phyloP scores from a whole-genome alignment of 1,140 invertebrate species.

The Orius laevigatus region DNA sequence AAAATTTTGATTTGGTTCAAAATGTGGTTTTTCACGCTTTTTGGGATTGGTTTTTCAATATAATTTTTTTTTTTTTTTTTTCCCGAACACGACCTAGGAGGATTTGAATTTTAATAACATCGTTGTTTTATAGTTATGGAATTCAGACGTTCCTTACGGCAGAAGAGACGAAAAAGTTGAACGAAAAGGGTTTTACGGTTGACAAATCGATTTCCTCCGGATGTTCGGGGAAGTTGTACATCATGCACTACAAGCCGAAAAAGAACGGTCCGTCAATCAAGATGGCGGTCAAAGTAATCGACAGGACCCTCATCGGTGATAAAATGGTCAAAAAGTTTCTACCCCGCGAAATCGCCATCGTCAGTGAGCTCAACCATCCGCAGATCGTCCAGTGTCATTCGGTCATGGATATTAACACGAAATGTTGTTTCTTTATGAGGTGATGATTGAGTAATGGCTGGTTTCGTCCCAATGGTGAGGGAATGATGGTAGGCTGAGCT shows the following conservation, averaged over 20 bases:
- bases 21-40: no score
- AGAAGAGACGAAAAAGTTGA: not conserved
- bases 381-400: slow-evolving; percentile 82
- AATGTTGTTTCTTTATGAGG: slow-evolving; percentile 73
- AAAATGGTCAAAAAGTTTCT: slow-evolving; percentile 72
- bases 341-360: slow-evolving; percentile 73
- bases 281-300: slow-evolving; percentile 57
- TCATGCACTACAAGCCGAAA: not conserved
- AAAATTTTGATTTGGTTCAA: no score
- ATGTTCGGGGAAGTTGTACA: not conserved
- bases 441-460: no score
- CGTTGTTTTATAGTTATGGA: no score
- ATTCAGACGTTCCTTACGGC: not conserved
- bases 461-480: no score
- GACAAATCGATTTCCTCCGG: not conserved
- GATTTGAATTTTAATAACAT: no score
- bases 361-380: slow-evolving; percentile 73
- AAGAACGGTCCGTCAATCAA: slow-evolving; percentile 24
- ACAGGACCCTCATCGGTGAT: slow-evolving; percentile 45
- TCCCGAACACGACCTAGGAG: no score
- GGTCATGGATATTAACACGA: slow-evolving; percentile 57
- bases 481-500: no score
- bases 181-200: not conserved
- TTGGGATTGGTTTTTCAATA: no score
- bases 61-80: no score